Evolutionary conservation across 1,140 invertebrate species (phyloP).

Genomic region (Proales similis): DNA sequence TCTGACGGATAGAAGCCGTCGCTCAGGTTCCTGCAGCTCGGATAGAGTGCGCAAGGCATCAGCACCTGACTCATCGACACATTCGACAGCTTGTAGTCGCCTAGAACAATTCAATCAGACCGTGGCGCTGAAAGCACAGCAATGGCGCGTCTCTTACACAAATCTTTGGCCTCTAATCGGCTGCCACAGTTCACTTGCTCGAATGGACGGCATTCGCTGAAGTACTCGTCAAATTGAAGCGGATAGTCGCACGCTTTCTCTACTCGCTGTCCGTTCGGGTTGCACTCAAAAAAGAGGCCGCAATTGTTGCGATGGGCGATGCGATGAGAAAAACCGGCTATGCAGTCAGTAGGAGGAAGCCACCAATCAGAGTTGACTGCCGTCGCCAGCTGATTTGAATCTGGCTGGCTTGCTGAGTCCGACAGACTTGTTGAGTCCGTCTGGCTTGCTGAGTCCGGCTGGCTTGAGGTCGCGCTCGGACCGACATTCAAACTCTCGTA

Average conservation of each 20-base stretch:
- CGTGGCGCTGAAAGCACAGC: too few species aligned
- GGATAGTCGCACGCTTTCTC: conserved; percentile 30
- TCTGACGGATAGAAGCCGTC: conserved; percentile 34
- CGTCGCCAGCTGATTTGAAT: too few species aligned
- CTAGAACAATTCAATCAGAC: too few species aligned
- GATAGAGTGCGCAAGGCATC: conserved; percentile 27
- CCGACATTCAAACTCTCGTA: not conserved
- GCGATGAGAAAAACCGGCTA: conserved; percentile 18
- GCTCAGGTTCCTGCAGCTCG: conserved; percentile 27
- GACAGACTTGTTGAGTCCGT: not conserved
- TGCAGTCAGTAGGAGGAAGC: conserved; percentile 24
- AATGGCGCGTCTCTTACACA: conserved; percentile 37
- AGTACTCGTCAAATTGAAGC: conserved; percentile 23
- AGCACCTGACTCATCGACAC: not conserved
- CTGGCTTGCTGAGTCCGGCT: not conserved
- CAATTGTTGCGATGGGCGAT: conserved; percentile 18
- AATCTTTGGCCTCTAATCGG: conserved; percentile 18
- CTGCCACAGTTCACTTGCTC: conserved; percentile 31
- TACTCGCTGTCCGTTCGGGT: not conserved
- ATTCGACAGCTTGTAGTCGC: conserved; percentile 15
- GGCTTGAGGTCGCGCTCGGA: not conserved
- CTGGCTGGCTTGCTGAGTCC: not conserved
- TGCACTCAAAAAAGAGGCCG: conserved; percentile 17
- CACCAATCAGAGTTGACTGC: too few species aligned
- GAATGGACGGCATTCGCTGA: conserved; percentile 24